Base-by-base conservation (phyloP, 30 jellyfish, hydroid and myxozoan species). In the Morbakka virulenta region DNA sequence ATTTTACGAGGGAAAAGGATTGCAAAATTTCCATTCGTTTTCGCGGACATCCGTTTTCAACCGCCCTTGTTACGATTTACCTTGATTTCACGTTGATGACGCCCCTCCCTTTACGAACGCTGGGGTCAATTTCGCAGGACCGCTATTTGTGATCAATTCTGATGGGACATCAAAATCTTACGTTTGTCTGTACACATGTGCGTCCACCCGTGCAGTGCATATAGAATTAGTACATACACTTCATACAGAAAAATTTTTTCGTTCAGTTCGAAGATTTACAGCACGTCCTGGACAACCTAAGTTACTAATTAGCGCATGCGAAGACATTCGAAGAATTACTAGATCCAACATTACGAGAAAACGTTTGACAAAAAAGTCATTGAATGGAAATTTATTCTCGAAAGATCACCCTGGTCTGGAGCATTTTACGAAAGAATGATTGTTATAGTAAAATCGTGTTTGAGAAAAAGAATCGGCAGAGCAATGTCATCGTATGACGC, bases 401-500 rank as follows among this genome's bases (percentile, higher is more conserved):
- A 66, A 11, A 28, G 52, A 66, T 1, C 71, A 2, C 57, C 78
- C 78, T 66, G 2, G 52, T 32, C 21, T 28, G 78, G 78, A 14
- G 31, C 61, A 2, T 0, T 66, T 2, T 66, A 32, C 25, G 3
- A 70, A 36, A 76, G 78, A 61, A 57, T 76, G 78, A 69, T 76
- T 14, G 23, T 63, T 31, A 22, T 64, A 12, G 87, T 57, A 9
- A 76, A 32, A 41, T 28, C 66, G 27, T 76, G 87, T 62, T 32
- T 61, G 22, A 76, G 78, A 9, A 61, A 76, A 49, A 62, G 25
- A 29, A 76, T 76, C 28, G 80, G 87, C 20, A 76, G 78, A 76
- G 80, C 87, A n/a, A 23, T 36, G 49, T 35, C 62, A 34, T 31
- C 65, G 13, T 57, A 51, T 41, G 80, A 76, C n/a, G 87, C 57